Base-by-base conservation (phyloP, 1,140 invertebrate genomes). In the Cotesia glomerata region DNA sequence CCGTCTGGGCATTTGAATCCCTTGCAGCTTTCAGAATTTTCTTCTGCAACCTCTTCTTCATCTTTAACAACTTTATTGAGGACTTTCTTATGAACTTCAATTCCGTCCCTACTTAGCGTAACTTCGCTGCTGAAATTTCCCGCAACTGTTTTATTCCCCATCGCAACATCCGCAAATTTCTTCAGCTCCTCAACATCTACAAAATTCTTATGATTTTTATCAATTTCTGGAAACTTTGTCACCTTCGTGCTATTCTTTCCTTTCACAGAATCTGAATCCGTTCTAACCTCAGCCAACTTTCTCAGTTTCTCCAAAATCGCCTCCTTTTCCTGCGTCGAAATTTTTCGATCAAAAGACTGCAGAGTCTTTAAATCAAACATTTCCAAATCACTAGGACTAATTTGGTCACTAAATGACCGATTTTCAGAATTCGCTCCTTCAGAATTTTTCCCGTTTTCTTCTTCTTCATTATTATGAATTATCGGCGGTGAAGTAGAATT, bases 11-110 rank as follows among this genome's bases (percentile, higher is more conserved):
- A 94, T 65, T 85, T 77, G 58, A 85, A 87, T 11, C 84, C 85
- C 11, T 39, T 13, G 69, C 86, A 86, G 7, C 69, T 68, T 71
- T 82, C 84, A 85, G 69, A 9, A 54, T 69, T 85, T 51, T 86
- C 87, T 14, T 85, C 80, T 63, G 88, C 86, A 85, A 69, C 9
- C 36, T 71, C 85, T 52, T 85, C 88, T n/a, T 85, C 79, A 59
- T 88, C 87, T 73, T 84, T 80, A 3, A 86, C 87, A 45, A 85
- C 78, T 81, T 91, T 92, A 63, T 90, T 91, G 54, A 89, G 89
- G 7, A 91, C 88, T 85, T 92, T 92, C 0, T 91, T 92, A 59
- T 91, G 77, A 71, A 93, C 89, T 80, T 90, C 88, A 64, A 93
- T 88, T 2, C 91, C 91, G 45, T 91, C 90, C n/a, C 89, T 87